Evolutionary conservation across 2,113 vertebrate genomes (phyloP).

Genomic region (Hippocampus guttulatus): DNA sequence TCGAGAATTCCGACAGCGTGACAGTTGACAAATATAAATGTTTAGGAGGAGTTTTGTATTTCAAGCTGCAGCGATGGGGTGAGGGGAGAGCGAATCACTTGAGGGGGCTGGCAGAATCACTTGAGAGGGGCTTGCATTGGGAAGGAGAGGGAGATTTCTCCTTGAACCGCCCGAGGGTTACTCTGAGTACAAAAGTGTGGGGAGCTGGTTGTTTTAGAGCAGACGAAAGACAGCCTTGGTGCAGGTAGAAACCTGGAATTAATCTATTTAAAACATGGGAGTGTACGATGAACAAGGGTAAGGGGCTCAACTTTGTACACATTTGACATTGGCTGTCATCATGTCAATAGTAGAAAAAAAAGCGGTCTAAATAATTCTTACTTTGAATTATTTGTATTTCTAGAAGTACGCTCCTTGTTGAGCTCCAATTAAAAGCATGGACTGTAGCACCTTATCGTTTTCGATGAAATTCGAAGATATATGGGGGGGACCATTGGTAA

Average conservation of each 20-base stretch:
- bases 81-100: constrained; percentile 25
- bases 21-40: constrained; percentile 16
- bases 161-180: constrained; percentile 4
- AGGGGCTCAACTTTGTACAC: constrained; percentile 7
- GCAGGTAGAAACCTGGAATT: constrained; percentile 14
- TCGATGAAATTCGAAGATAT: background rate
- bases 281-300: constrained; percentile 54
- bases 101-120: constrained; percentile 24
- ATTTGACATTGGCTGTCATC: background rate
- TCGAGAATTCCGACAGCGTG: constrained; percentile 14
- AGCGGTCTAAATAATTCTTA: too few relatives aligned
- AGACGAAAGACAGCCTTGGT: background rate
- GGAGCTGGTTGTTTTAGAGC: constrained; percentile 10
- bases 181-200: constrained; percentile 9
- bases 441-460: too few relatives aligned
- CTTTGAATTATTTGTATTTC: too few relatives aligned
- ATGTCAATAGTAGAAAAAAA: background rate
- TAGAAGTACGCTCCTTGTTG: background rate
- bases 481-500: background rate
- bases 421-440: background rate
- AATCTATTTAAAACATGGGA: constrained; percentile 34
- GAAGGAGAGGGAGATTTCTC: constrained; percentile 4
- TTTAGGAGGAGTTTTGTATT: constrained; percentile 32
- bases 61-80: constrained; percentile 28
- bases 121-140: background rate